Evolutionary conservation across 2,888 invertebrate species (phyloP).

Genomic region (Drosophila stalkeri): DNA sequence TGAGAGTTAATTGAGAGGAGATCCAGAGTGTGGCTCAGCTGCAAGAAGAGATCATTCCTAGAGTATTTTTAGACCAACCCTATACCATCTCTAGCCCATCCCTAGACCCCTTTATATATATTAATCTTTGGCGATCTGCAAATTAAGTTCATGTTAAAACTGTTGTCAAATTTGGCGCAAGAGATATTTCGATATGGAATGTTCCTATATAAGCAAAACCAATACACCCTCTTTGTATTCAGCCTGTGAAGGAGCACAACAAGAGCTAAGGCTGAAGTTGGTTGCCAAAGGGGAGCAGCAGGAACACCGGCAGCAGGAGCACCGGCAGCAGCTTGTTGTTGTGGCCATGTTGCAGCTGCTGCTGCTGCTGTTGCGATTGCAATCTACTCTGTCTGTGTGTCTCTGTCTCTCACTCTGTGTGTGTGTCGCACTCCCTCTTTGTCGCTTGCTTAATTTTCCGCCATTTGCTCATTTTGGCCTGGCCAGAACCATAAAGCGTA

Average conservation of each 20-base stretch:
- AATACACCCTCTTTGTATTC: not conserved
- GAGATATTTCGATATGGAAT: too few species aligned
- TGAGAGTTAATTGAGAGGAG: not conserved
- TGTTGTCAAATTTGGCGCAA: not conserved
- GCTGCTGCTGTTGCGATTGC: slow-evolving; percentile 68
- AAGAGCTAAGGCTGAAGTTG: not conserved
- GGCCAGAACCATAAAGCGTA: slow-evolving; percentile 66
- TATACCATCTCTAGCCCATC: too few species aligned
- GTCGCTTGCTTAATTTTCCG: slow-evolving; percentile 73
- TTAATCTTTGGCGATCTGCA: not conserved
- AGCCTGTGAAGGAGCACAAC: not conserved
- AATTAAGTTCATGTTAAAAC: not conserved
- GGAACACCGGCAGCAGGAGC: not conserved
- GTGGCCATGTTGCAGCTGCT: slow-evolving; percentile 53
- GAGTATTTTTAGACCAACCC: too few species aligned
- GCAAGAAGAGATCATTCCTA: too few species aligned
- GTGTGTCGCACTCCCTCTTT: not conserved
- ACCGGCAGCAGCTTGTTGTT: slow-evolving; percentile 40
- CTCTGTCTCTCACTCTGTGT: slow-evolving; percentile 11
- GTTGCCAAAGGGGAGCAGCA: slow-evolving; percentile 2
- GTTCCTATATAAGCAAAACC: not conserved
- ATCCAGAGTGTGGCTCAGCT: not conserved
- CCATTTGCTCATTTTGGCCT: slow-evolving; percentile 72
- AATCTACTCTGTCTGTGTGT: slow-evolving; percentile 47
- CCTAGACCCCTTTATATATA: not conserved